A percentile compares a stretch with the other conserved stretches of the same genome.
phyloP scores from a whole-genome alignment of 2,113 vertebrate species.

The Dolichallabes microphthalmus region DNA sequence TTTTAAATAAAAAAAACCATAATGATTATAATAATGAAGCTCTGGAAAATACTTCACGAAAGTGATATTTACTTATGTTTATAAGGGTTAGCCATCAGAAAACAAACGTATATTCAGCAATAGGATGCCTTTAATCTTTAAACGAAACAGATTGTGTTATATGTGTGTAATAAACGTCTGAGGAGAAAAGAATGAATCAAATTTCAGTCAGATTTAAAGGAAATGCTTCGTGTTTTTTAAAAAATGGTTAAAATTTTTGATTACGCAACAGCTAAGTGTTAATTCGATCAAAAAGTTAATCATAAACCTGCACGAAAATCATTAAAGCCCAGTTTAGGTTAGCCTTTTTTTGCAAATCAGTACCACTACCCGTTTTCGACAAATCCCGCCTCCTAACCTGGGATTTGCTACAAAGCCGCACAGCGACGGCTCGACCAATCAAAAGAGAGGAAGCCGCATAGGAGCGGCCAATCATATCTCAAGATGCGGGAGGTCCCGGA shows the following conservation, averaged over 20 bases:
- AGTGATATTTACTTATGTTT: not conserved
- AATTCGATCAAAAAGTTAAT: not conserved
- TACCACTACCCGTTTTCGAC: constrained; percentile 4
- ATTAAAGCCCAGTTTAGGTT: not conserved
- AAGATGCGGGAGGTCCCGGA: not conserved
- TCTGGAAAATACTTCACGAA: not conserved
- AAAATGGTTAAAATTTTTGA: too few species aligned
- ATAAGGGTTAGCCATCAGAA: not conserved
- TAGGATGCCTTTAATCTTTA: not conserved
- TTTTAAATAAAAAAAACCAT: not conserved
- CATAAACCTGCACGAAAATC: not conserved
- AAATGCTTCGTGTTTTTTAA: not conserved
- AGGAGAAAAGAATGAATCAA: not conserved
- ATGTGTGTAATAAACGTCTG: too few species aligned
- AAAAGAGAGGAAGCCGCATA: not conserved
- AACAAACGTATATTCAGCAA: not conserved
- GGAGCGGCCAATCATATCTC: not conserved
- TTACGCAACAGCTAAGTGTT: not conserved
- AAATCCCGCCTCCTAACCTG: not conserved
- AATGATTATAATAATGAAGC: not conserved
- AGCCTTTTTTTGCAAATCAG: too few species aligned
- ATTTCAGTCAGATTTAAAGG: not conserved
- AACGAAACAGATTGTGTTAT: not conserved
- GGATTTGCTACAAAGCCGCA: not conserved
- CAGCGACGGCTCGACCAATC: not conserved